Conservation (phyloP, 2,113 vertebrate species). For the Gnathonemus echidnorhynchus region DNA sequence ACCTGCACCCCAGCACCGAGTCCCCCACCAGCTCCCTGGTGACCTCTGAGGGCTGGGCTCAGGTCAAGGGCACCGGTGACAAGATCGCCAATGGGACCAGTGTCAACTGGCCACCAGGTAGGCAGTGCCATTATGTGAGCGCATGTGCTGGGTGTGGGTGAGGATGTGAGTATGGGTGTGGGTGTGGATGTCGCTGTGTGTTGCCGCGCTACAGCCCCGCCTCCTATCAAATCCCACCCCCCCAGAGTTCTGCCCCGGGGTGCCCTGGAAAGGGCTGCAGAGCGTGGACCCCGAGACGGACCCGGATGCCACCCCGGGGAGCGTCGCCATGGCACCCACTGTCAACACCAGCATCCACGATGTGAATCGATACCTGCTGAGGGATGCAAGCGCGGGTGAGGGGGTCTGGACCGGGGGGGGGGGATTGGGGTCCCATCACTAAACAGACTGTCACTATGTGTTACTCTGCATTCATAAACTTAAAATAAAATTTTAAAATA, state of each 20-base stretch:
- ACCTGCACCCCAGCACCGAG: slow-evolving; percentile 77
- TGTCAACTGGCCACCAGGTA: slow-evolving; percentile 94
- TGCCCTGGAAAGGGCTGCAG: slow-evolving; percentile 97
- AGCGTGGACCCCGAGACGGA: slow-evolving; percentile 91
- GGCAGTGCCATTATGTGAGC: background rate
- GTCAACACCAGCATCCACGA: slow-evolving; percentile 96
- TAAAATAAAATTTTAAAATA: background rate
- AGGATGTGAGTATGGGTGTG: background rate
- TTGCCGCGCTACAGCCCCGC: background rate
- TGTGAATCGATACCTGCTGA: slow-evolving; percentile 90
- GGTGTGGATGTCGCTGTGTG: too few relatives aligned
- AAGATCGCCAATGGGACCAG: slow-evolving; percentile 92
- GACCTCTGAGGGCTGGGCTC: slow-evolving; percentile 86
- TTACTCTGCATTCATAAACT: background rate
- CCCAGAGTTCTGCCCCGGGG: slow-evolving; percentile 90
- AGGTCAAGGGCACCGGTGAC: slow-evolving; percentile 82
- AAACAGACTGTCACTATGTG: background rate
- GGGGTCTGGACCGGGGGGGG: background rate
- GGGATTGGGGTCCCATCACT: background rate
- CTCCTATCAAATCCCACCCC: background rate
- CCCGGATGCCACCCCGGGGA: slow-evolving; percentile 87
- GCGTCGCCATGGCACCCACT: slow-evolving; percentile 86
- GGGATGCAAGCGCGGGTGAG: slow-evolving; percentile 82
- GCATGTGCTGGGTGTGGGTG: background rate
- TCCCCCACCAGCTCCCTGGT: slow-evolving; percentile 80